Base-by-base conservation (phyloP, 2,797 vertebrate species). In the Craterocephalus amniculus region DNA sequence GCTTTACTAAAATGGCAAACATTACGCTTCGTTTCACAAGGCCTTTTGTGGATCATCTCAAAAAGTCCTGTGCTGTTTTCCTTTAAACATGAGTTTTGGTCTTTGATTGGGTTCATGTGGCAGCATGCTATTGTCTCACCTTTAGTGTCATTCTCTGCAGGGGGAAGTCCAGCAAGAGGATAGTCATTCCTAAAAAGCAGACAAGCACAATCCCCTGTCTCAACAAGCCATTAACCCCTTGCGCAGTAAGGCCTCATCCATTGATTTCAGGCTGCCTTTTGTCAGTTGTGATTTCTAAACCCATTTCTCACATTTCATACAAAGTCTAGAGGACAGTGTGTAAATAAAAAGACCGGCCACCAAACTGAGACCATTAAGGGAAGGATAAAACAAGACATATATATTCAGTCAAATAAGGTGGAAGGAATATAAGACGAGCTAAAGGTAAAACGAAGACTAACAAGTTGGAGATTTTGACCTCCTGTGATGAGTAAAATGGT, bases 211-310 rank as follows among this genome's bases (percentile, higher is more conserved):
- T 60, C 52, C 43, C 13, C 14, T 2, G 12, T 69, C 70, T 79
- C 26, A 45, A 63, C 36, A 72, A 76, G 43, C 45, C 52, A 70
- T 83, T 83, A 79, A 79, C 67, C 77, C 67, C 20, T 60, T 14
- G 60, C 34, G 22, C 79, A 63, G 49, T 29, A 29, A 59, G 57
- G 48, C 63, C 43, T 52, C 0, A 0, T 18, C 18, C 79, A 72
- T 78, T 7, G 43, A 79, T 71, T 78, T 36, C 27, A 73, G 58
- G 54, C 56, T 32, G 56, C 31, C 56, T 76, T 86, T 79, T 76
- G 73, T 87, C 83, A 67, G 62, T 31, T 84, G 77, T 72, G 20
- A 83, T 89, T 79, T 80, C 52, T 52, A 57, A 75, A 77, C 40
- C 62, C 51, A 77, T 79, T 76, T 81, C 16, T 83, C 76, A 67